phyloP scores from a whole-genome alignment of 2,113 vertebrate species.

The Platichthys stellatus region DNA sequence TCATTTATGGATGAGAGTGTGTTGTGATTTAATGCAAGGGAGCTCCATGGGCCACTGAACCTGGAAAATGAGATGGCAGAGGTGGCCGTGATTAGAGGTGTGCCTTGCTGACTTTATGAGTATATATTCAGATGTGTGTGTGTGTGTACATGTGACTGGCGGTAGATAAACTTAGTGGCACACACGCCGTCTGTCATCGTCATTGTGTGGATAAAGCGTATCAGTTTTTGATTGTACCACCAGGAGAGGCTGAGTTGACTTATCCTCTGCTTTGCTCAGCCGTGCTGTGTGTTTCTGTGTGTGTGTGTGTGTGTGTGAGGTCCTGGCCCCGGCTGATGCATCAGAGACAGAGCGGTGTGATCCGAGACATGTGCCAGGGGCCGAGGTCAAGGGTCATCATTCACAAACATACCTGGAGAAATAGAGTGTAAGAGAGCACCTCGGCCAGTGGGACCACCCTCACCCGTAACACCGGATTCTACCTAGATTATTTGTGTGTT shows the following conservation, averaged over 20 bases:
- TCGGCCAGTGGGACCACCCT: conserved; percentile 51
- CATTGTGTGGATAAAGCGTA: conserved; percentile 47
- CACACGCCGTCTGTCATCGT: conserved; percentile 54
- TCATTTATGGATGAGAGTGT: conserved; percentile 61
- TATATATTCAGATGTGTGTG: conserved; percentile 61
- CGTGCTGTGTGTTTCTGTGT: conserved; percentile 29
- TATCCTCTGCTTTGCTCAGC: conserved; percentile 39
- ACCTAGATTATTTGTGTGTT: not conserved
- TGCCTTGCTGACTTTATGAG: conserved; percentile 69
- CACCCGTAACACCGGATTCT: not conserved
- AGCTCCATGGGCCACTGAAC: conserved; percentile 71
- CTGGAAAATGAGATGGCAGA: conserved; percentile 74
- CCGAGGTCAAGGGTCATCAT: conserved; percentile 64
- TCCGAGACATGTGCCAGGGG: conserved; percentile 66
- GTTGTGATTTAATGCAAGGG: conserved; percentile 71
- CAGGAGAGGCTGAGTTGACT: conserved; percentile 52
- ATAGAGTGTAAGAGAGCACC: conserved; percentile 58
- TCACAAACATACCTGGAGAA: conserved; percentile 70
- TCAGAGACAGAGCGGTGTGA: conserved; percentile 54
- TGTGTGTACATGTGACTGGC: conserved; percentile 19
- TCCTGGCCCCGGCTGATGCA: conserved; percentile 56
- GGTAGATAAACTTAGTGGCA: conserved; percentile 52
- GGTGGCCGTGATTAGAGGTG: conserved; percentile 73
- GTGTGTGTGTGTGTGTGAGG: conserved; percentile 41
- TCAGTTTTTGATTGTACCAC: conserved; percentile 38